A percentile compares a stretch with the other conserved stretches of the same genome.
Evolutionary conservation across 2,113 vertebrate genomes (phyloP).

Genomic region (rat (Rattus norvegicus)): GRCr8 NC_086023.1:153568501-153569000

Average conservation of each 20-base stretch:
- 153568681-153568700: not conserved
- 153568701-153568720: not conserved
- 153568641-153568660: not conserved
- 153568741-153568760: no score
- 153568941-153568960: not conserved
- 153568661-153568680: not conserved
- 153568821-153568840: no score
- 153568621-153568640: not conserved
- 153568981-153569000: not conserved
- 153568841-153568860: no score
- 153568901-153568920: not conserved
- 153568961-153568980: not conserved
- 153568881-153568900: no score
- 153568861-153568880: no score
- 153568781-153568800: no score
- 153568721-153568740: no score
- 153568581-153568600: not conserved
- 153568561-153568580: not conserved
- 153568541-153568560: not conserved
- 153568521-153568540: not conserved
- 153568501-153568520: not conserved
- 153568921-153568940: not conserved
- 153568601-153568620: not conserved
- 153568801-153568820: no score
- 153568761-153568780: no score